phyloP scores from a whole-genome alignment of 1,140 invertebrate species.

The Hylyphantes graminicola region DNA sequence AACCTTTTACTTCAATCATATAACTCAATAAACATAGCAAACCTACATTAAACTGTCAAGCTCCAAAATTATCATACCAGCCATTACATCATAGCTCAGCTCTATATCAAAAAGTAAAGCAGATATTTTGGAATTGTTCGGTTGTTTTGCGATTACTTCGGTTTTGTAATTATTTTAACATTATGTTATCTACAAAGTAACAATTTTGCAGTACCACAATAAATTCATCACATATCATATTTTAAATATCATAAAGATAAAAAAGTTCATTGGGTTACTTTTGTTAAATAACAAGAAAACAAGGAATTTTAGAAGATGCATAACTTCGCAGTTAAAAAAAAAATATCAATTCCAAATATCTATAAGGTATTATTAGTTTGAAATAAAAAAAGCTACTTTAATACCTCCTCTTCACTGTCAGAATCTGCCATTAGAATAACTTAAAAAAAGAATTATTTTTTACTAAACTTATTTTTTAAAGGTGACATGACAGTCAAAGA shows the following conservation, averaged over 20 bases:
- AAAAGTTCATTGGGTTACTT: not conserved
- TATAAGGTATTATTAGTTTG: not conserved
- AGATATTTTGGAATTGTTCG: too few relatives aligned
- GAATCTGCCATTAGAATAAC: conserved; percentile 15
- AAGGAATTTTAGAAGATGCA: not conserved
- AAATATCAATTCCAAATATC: not conserved
- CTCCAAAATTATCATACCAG: too few relatives aligned
- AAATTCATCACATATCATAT: too few relatives aligned
- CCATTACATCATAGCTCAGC: too few relatives aligned
- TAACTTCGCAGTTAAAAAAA: not conserved
- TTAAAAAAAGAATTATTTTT: not conserved
- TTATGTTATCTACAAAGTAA: too few relatives aligned
- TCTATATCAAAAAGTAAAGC: too few relatives aligned
- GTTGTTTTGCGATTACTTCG: too few relatives aligned
- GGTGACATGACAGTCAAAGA: conserved; percentile 7
- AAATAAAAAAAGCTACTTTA: not conserved
- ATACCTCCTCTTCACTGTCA: conserved; percentile 52
- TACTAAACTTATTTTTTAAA: not conserved
- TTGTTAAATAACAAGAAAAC: not conserved
- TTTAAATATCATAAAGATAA: not conserved
- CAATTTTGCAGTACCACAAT: too few relatives aligned
- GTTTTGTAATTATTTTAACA: too few relatives aligned
- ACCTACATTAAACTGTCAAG: too few relatives aligned
- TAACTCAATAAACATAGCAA: too few relatives aligned
- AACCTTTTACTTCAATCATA: too few relatives aligned